These are phyloP conservation scores for Ondatra zibethicus DNA, from an alignment of 2,113 vertebrate genomes.

Conservation along the genomic window DNA sequence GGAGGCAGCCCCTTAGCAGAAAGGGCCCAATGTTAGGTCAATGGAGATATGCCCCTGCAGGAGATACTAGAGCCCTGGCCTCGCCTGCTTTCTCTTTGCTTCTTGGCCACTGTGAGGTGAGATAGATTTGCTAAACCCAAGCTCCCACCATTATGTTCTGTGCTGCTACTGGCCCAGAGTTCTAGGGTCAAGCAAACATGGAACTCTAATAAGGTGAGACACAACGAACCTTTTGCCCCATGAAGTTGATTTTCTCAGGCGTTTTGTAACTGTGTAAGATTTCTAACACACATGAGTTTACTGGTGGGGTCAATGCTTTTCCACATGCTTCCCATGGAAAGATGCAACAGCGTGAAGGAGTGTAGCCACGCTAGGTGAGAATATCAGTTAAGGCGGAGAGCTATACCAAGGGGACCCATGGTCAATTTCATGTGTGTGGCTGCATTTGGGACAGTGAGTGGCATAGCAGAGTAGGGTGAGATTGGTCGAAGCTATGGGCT, in stretches of 20 bases:
- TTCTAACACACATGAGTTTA: background rate
- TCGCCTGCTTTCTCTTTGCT: background rate
- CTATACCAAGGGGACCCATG: background rate
- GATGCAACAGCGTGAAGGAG: background rate
- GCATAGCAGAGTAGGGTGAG: background rate
- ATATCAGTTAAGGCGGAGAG: background rate
- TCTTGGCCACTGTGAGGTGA: background rate
- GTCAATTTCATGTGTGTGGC: background rate
- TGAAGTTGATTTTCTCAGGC: background rate
- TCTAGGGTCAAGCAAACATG: background rate
- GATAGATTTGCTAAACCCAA: background rate
- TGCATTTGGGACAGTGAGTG: background rate
- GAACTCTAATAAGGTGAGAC: background rate
- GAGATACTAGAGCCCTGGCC: no score
- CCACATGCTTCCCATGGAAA: background rate
- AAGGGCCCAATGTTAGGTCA: background rate
- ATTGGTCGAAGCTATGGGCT: constrained; percentile 2
- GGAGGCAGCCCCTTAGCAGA: background rate
- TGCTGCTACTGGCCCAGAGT: background rate
- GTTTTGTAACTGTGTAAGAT: background rate
- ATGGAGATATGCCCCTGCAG: no score
- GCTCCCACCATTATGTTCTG: background rate
- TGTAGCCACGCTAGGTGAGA: accelerated
- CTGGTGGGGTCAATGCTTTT: background rate
- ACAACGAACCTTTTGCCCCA: background rate